A percentile compares a stretch with the other conserved stretches of the same genome.
Conservation (phyloP, 2,113 vertebrate genomes). For the Holacanthus passer region DNA sequence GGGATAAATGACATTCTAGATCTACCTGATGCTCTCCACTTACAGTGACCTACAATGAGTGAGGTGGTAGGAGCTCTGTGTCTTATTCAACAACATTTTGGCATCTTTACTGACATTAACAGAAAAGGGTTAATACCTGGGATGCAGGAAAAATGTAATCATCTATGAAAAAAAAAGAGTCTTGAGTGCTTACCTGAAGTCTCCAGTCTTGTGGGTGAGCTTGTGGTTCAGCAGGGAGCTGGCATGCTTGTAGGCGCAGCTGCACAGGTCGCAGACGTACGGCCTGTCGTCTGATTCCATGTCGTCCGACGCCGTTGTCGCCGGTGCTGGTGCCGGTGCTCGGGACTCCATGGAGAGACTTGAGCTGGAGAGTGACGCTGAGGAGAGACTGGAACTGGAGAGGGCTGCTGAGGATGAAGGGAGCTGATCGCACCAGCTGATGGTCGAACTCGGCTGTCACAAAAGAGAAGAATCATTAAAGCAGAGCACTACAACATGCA, state of each 20-base stretch:
- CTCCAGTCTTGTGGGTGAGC: constrained; percentile 85
- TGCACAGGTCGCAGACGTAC: constrained; percentile 86
- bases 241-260: constrained; percentile 84
- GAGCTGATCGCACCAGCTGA: constrained; percentile 84
- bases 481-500: neutral
- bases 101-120: neutral
- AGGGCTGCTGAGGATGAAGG: constrained; percentile 79
- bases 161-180: neutral
- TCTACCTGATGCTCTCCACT: neutral
- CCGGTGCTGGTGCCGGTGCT: constrained; percentile 35
- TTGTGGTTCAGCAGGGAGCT: constrained; percentile 87
- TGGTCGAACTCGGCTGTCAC: constrained; percentile 77
- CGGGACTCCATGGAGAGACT: constrained; percentile 78
- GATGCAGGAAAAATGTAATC: too few species aligned
- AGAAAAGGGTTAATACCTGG: neutral
- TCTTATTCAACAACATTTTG: neutral
- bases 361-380: constrained; percentile 77
- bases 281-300: constrained; percentile 81
- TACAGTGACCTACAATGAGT: neutral
- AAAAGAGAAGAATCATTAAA: constrained; percentile 3
- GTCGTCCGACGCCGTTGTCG: constrained; percentile 61
- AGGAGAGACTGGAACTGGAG: constrained; percentile 77
- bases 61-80: neutral
- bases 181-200: constrained; percentile 75
- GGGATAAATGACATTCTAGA: neutral